These are phyloP conservation scores for Habroteleia sp. DNA, from an alignment of 2,888 invertebrate species.

Conservation along the genomic window DNA sequence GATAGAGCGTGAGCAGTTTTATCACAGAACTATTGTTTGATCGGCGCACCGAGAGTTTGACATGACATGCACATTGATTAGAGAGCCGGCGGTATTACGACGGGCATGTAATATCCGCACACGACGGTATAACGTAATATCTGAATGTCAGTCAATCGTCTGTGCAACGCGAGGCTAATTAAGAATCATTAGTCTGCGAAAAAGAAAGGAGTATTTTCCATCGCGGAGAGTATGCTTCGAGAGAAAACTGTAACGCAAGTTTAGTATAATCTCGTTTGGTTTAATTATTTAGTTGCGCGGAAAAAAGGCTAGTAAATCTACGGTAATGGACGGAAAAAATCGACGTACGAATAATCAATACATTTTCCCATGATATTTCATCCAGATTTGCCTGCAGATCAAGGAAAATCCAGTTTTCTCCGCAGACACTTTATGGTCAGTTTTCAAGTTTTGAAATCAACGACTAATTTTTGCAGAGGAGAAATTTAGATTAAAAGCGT, in stretches of 20 bases:
- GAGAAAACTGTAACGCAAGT: slow-evolving; percentile 49
- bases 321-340: slow-evolving; percentile 15
- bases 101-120: slow-evolving; percentile 59
- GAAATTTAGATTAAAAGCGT: no score
- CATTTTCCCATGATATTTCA: slow-evolving; percentile 25
- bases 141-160: slow-evolving; percentile 64
- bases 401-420: background rate
- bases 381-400: background rate
- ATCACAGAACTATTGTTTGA: slow-evolving; percentile 30
- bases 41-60: slow-evolving; percentile 24
- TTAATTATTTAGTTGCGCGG: slow-evolving; percentile 15
- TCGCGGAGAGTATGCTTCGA: slow-evolving; percentile 13
- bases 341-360: slow-evolving; percentile 5
- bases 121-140: slow-evolving; percentile 56
- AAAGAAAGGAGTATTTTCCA: slow-evolving; percentile 53
- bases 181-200: slow-evolving; percentile 58
- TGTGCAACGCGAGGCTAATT: slow-evolving; percentile 59
- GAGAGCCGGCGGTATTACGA: slow-evolving; percentile 51
- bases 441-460: background rate
- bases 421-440: background rate
- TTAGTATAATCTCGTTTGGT: slow-evolving; percentile 24
- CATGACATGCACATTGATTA: slow-evolving; percentile 60
- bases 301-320: slow-evolving; percentile 18
- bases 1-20: slow-evolving; percentile 15
- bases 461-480: no score